Base-by-base conservation (phyloP, 2,113 vertebrate genomes). In the Charadrius vociferus region DNA sequence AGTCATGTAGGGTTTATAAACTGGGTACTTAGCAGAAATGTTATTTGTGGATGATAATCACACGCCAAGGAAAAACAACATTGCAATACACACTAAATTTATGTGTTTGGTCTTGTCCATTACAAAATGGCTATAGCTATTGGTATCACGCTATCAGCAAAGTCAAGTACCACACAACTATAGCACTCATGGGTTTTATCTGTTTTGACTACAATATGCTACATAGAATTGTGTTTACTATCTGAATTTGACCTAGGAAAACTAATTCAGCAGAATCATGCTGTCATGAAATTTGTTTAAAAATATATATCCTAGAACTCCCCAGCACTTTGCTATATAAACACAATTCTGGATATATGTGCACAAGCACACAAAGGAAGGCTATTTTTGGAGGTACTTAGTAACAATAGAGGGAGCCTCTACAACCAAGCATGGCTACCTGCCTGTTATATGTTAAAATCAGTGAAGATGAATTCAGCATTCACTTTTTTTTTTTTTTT, bases 31-130 rank as follows among this genome's bases (percentile, higher is more conserved):
- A 66, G 77, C 34, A 86, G 92, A 93, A 92, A 86, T 34, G 32
- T 70, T 93, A 62, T 83, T 90, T 97, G 61, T n/a, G n/a, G 78
- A 74, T 80, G 59, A 36, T 73, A 93, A 88, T 80, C 41, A 87
- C 19, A 94, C 78, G 41, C 17, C 43, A 79, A 59, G 91, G 58
- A 30, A 34, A 87, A 67, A 49, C 37, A 83, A 66, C 17, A 30
- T 6, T 53, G 63, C 45, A 43, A 45, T 74, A 59, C 22, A 12
- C 9, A 9, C 21, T 66, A 32, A 20, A 77, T 32, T n/a, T 58
- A 49, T 70, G 43, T 30, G 55, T 78, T 66, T 68, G 32, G 10
- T 72, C 70, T 86, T 47, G 43, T 23, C 29, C 37, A 22, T 32
- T 41, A 49, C 39, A 73, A 43, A 83, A 86, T 32, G 18, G 27